A percentile compares a stretch with the other conserved stretches of the same genome.
Evolutionary conservation across 1,140 invertebrate species (phyloP).

Genomic region (Heliconius melpomene): DNA sequence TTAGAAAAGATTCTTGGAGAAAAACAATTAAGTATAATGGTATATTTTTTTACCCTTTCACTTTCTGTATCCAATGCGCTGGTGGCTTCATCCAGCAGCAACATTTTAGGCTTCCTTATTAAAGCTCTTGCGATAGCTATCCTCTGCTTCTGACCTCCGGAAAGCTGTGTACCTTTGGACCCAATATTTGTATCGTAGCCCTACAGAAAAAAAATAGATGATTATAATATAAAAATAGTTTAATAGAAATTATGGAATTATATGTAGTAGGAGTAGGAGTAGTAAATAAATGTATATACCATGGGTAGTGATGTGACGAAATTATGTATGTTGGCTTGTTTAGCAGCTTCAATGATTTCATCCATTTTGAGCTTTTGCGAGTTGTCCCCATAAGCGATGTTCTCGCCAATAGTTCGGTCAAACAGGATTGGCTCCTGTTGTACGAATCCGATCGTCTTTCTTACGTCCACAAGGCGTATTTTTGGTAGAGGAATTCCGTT

Average conservation of each 20-base stretch:
- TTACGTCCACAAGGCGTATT: slow-evolving; percentile 75
- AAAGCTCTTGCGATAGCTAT: slow-evolving; percentile 89
- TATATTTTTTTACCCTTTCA: slow-evolving; percentile 56
- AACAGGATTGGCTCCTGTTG: slow-evolving; percentile 91
- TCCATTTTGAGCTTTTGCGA: slow-evolving; percentile 75
- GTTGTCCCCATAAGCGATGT: slow-evolving; percentile 88
- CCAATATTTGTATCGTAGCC: slow-evolving; percentile 90
- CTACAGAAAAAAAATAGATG: slow-evolving; percentile 43
- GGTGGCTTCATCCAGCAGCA: slow-evolving; percentile 91
- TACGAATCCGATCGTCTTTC: slow-evolving; percentile 86
- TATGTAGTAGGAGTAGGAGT: no score
- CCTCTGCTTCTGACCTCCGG: slow-evolving; percentile 88
- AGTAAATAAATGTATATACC: slow-evolving; percentile 67
- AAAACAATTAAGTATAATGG: no score
- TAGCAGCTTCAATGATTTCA: slow-evolving; percentile 85
- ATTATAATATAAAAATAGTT: no score
- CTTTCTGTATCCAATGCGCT: slow-evolving; percentile 87
- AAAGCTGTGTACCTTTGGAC: slow-evolving; percentile 87
- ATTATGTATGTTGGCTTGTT: slow-evolving; percentile 88
- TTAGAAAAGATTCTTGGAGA: no score
- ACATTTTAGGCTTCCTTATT: slow-evolving; percentile 86
- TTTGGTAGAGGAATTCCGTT: slow-evolving; percentile 76
- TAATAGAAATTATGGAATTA: background rate
- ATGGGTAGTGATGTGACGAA: slow-evolving; percentile 86
- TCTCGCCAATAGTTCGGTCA: slow-evolving; percentile 86